These are phyloP conservation scores for Tapera naevia DNA, from an alignment of 2,797 vertebrate genomes.

Conservation along the genomic window DNA sequence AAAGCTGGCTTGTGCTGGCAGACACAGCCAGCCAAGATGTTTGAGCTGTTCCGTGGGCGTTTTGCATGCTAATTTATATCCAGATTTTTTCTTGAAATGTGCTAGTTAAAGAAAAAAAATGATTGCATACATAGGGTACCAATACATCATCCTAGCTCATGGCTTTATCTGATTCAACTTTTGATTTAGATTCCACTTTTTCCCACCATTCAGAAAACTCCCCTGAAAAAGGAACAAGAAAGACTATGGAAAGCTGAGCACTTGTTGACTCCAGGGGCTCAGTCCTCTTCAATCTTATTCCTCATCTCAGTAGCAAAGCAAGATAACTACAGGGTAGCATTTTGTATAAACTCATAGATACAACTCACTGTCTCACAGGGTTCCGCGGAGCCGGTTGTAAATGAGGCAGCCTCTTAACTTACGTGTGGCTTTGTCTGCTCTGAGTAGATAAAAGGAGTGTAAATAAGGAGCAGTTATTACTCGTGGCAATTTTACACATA, in stretches of 20 bases:
- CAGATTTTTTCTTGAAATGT: neutral
- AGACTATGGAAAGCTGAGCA: neutral
- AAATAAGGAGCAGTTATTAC: neutral
- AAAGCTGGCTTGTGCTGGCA: neutral
- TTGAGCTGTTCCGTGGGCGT: neutral
- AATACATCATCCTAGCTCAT: neutral
- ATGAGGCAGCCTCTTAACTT: neutral
- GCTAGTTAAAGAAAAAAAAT: neutral
- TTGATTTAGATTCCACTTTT: neutral
- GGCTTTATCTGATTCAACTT: neutral
- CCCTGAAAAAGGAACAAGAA: neutral
- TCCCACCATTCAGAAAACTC: neutral
- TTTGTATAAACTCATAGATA: neutral
- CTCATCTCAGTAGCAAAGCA: neutral
- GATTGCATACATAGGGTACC: neutral
- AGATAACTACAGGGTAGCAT: neutral
- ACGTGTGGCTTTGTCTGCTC: neutral
- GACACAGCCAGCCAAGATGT: neutral
- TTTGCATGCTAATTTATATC: neutral
- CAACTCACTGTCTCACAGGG: neutral
- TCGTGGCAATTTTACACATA: neutral
- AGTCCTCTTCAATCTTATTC: neutral
- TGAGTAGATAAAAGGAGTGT: neutral
- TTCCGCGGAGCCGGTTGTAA: neutral
- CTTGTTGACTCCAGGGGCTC: neutral